Percentiles rank a stretch among this genome's conserved stretches.
Evolutionary conservation across 2,888 invertebrate genomes (phyloP).

Genomic region (Timandra comae): DNA sequence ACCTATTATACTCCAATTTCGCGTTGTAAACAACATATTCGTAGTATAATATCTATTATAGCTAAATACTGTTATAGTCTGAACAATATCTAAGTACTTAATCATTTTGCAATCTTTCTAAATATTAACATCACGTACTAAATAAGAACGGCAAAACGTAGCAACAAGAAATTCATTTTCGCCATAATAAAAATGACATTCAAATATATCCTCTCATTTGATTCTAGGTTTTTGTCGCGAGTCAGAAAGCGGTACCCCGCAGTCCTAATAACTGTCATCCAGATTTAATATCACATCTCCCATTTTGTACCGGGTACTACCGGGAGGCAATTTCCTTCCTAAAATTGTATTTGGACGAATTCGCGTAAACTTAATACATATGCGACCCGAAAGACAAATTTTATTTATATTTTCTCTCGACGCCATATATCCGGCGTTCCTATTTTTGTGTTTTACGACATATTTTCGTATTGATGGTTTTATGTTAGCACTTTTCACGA

Average conservation of each 20-base stretch:
- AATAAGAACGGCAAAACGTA: too few species aligned
- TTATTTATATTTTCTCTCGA: constrained; percentile 55
- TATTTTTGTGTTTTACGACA: constrained; percentile 44
- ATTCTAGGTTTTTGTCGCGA: constrained; percentile 43
- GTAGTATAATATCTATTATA: too few species aligned
- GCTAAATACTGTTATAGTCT: too few species aligned
- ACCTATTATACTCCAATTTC: too few species aligned
- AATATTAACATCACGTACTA: too few species aligned
- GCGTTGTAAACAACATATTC: too few species aligned
- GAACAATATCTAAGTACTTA: too few species aligned
- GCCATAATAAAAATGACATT: neutral
- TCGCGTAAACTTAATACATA: constrained; percentile 67
- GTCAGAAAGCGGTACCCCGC: constrained; percentile 42
- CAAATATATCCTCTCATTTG: constrained; percentile 46
- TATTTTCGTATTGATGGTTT: constrained; percentile 49
- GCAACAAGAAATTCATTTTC: too few species aligned
- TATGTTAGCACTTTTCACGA: constrained; percentile 8
- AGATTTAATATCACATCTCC: constrained; percentile 72
- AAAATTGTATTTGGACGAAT: constrained; percentile 71
- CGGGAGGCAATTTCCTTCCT: constrained; percentile 69
- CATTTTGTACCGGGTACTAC: constrained; percentile 61
- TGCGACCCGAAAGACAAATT: constrained; percentile 65
- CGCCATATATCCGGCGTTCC: constrained; percentile 31
- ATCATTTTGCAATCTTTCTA: too few species aligned
- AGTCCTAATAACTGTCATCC: constrained; percentile 71